A percentile compares a stretch with the other conserved stretches of the same genome.
These are phyloP conservation scores for Drosophila diplacantha DNA, from an alignment of 2,888 invertebrate genomes.

Conservation along the genomic window DNA sequence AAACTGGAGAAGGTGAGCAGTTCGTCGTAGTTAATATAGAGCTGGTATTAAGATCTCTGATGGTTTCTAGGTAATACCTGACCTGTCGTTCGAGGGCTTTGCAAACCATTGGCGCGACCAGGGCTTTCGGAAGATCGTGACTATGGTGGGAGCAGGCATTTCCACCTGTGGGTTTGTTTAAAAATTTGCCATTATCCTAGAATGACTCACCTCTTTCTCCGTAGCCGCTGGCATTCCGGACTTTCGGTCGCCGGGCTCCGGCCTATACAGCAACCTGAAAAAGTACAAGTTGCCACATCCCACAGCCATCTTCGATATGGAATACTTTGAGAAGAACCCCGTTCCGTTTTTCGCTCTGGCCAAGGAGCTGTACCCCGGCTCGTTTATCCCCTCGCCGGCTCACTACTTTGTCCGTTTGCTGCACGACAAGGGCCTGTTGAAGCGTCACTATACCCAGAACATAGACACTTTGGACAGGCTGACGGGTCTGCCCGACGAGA, in stretches of 20 bases:
- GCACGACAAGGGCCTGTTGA: slow-evolving; percentile 87
- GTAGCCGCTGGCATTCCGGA: slow-evolving; percentile 90
- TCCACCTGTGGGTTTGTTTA: slow-evolving; percentile 88
- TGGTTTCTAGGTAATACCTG: slow-evolving; percentile 81
- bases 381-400: slow-evolving; percentile 91
- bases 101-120: slow-evolving; percentile 87
- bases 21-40: not conserved
- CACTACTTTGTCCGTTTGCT: slow-evolving; percentile 94
- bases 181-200: not conserved
- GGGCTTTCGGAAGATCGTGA: slow-evolving; percentile 90
- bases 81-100: slow-evolving; percentile 86
- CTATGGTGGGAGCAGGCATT: slow-evolving; percentile 97
- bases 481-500: slow-evolving; percentile 89
- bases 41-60: not conserved
- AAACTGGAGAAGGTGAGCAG: slow-evolving; percentile 50
- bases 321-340: slow-evolving; percentile 91
- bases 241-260: slow-evolving; percentile 94
- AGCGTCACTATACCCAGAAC: slow-evolving; percentile 92
- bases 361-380: slow-evolving; percentile 92
- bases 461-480: slow-evolving; percentile 95
- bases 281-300: slow-evolving; percentile 95
- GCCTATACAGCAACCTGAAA: slow-evolving; percentile 92
- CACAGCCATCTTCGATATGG: slow-evolving; percentile 93
- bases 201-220: not conserved
- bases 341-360: slow-evolving; percentile 95